Base-by-base conservation (phyloP, 2,888 invertebrate genomes). In the Eutolmus rufibarbis region DNA sequence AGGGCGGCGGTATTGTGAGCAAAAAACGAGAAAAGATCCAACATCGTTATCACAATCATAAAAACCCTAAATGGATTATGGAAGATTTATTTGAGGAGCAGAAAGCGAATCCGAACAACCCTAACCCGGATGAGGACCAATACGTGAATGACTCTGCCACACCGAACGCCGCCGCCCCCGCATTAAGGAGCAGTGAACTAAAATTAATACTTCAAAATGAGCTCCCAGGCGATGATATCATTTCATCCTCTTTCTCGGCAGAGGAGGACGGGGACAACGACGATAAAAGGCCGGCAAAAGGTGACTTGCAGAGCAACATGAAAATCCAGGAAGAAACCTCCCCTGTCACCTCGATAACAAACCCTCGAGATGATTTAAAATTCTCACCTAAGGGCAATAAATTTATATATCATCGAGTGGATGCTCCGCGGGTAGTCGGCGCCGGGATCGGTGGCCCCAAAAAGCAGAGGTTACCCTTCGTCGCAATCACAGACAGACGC, bases 401-500 rank as follows among this genome's bases (percentile, higher is more conserved):
- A 37, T 92, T 92, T 87, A 91, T 92, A 56, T 92, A 92, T 88
- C 92, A 92, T 90, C 91, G 92, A 23, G 92, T 92, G 1, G 90
- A 91, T 7, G 91, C 91, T 77, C 91, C 91, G 4, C 90, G 91
- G 82, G 87, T 91, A 3, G 90, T 91, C 43, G 91, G 91, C 37
- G 90, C 90, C 16, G 91, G 91, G 31, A 66, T 78, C n/a, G 87
- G 86, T 1, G 88, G 87, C 14, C 56, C 81, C 77, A 92, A 91
- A 23, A 92, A 92, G 88, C 92, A 92, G 89, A 91, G 92, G 34
- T 89, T 92, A 87, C 92, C 92, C 2, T 92, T 92, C 89, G 92
- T 92, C 86, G 92, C 92, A 88, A 92, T 92, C 88, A 92, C 92
- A 86, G 92, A 92, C 89, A 91, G 92, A 40, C 91, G 92, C n/a